Base-by-base conservation (phyloP, 1,140 invertebrate species). In the Acromyrmex echinatior region DNA sequence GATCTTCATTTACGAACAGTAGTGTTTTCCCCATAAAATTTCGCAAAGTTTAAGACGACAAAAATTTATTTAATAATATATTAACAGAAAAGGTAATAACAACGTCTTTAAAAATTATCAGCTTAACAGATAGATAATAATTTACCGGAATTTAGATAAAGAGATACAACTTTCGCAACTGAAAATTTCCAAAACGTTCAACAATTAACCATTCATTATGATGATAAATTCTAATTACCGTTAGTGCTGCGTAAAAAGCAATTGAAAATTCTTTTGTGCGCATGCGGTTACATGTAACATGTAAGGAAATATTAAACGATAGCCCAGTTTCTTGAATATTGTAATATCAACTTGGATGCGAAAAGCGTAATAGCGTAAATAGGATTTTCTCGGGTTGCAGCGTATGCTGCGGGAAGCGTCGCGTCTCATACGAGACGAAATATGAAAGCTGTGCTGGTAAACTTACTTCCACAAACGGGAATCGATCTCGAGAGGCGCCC, bases 401-500 rank as follows among this genome's bases (percentile, higher is more conserved):
- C 25, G 39, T 3, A 6, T 14, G 25, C 10, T n/a, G 60, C 21
- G 60, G 39, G 16, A 31, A 51, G 14, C 25, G 12, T 25, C 16
- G n/a, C 35, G 62, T 21, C 45, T 65, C 16, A 16, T 5, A n/a
- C 10, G 79, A 56, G 53, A 10, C n/a, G 35, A 79, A 51, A 31
- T 78, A 49, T 6, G n/a, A 31, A 74, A 53, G 51, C 49, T 16
- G 21, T 53, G 39, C 39, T 12, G 5, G 2, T 62, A 12, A 45
- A 84, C 70, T 74, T 76, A 84, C 65, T 62, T 74, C 16, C 12
- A 63, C 39, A 14, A 28, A 49, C 56, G 9, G 70, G 35, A 76
- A 81, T 58, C 25, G 56, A 12, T 82, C 12, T 82, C 35, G 16
- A 73, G 49, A 70, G 18, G 51, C 65, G 53, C 68, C 70, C 56